A percentile compares a stretch with the other conserved stretches of the same genome.
Conservation (phyloP, 92 coral and sea anemone species). For the Nematostella vectensis region DNA sequence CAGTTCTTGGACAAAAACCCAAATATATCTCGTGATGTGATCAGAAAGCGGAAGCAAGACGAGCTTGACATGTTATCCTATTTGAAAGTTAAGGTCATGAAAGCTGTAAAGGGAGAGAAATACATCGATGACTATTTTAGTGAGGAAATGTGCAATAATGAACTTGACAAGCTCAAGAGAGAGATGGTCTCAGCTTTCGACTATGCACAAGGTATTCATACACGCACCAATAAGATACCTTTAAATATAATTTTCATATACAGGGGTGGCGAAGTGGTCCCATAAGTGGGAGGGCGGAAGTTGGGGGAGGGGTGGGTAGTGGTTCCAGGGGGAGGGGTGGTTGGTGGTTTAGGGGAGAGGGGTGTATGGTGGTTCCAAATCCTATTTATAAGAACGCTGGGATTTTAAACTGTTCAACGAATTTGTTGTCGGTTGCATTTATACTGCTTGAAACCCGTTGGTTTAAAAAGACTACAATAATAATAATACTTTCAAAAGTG, state of each 20-base stretch:
- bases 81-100: slow-evolving; percentile 39
- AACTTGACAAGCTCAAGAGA: slow-evolving; percentile 18
- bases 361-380: too few relatives aligned
- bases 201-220: slow-evolving; percentile 52
- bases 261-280: too few relatives aligned
- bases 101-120: slow-evolving; percentile 37
- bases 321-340: too few relatives aligned
- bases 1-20: slow-evolving; percentile 33
- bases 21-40: slow-evolving; percentile 9
- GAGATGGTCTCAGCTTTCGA: slow-evolving; percentile 31
- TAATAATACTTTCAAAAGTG: too few relatives aligned
- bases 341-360: too few relatives aligned
- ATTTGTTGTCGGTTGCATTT: too few relatives aligned
- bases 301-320: too few relatives aligned
- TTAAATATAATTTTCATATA: not conserved
- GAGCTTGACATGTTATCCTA: slow-evolving; percentile 29
- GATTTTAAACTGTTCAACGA: too few relatives aligned
- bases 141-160: slow-evolving; percentile 27
- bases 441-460: too few relatives aligned
- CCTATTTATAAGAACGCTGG: too few relatives aligned
- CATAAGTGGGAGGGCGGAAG: too few relatives aligned
- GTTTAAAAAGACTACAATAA: too few relatives aligned
- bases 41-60: slow-evolving; percentile 36
- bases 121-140: slow-evolving; percentile 33
- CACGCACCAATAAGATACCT: not conserved